phyloP scores from a whole-genome alignment of 2,888 invertebrate species.

The Cerastoderma edule region DNA sequence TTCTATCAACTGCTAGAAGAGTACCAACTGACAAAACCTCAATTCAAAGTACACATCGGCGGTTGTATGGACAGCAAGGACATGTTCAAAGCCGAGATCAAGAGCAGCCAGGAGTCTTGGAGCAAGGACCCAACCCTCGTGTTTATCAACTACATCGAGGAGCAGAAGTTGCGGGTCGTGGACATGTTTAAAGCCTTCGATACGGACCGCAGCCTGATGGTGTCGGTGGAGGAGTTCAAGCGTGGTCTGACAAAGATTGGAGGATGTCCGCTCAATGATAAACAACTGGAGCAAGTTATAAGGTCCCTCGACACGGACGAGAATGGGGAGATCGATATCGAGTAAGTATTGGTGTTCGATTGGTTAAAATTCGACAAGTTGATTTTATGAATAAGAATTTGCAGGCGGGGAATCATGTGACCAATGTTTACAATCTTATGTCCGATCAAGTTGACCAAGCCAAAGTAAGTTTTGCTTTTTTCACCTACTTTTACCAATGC shows the following conservation, averaged over 20 bases:
- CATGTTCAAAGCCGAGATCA: slow-evolving; percentile 46
- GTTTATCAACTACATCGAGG: slow-evolving; percentile 67
- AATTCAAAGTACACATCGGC: slow-evolving; percentile 65
- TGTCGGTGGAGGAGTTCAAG: slow-evolving; percentile 68
- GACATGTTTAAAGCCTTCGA: slow-evolving; percentile 76
- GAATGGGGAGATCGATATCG: slow-evolving; percentile 70
- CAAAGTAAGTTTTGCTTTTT: too few species aligned
- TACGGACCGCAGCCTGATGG: slow-evolving; percentile 67
- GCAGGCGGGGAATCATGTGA: too few species aligned
- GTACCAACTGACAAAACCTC: slow-evolving; percentile 54
- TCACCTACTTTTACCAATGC: too few species aligned
- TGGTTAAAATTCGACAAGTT: too few species aligned
- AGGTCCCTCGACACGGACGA: slow-evolving; percentile 63
- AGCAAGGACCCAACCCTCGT: slow-evolving; percentile 72
- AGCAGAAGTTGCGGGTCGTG: slow-evolving; percentile 61
- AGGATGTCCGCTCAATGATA: slow-evolving; percentile 69
- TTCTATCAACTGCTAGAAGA: slow-evolving; percentile 57
- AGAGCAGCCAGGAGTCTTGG: slow-evolving; percentile 48
- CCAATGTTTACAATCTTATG: too few species aligned
- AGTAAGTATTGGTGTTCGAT: slow-evolving; percentile 45
- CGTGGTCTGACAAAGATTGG: slow-evolving; percentile 57
- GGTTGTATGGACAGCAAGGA: slow-evolving; percentile 63
- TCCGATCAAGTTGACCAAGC: too few species aligned
- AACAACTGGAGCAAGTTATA: slow-evolving; percentile 66
- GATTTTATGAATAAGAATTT: too few species aligned